Conservation (phyloP, 2,113 vertebrate genomes). For the Hippocampus abdominalis region DNA sequence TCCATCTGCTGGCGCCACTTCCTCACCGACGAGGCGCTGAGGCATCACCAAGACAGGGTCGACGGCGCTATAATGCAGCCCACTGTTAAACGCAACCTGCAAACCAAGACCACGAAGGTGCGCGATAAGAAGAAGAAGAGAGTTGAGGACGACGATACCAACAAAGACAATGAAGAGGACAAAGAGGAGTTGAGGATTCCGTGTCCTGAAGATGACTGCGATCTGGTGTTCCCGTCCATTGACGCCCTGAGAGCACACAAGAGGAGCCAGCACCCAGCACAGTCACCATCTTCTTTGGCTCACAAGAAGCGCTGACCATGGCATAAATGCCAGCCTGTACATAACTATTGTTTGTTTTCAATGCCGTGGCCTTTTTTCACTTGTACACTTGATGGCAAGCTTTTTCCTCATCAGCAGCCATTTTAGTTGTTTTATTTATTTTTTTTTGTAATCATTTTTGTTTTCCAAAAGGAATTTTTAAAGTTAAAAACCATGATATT, state of each 20-base stretch:
- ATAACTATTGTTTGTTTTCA: neutral
- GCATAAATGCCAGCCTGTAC: neutral
- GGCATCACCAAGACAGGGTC: constrained; percentile 64
- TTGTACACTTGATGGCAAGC: neutral
- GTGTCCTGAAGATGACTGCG: constrained; percentile 63
- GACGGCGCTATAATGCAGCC: constrained; percentile 22
- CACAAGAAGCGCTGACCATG: neutral
- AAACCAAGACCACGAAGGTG: constrained; percentile 44
- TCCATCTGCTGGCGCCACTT: constrained; percentile 65
- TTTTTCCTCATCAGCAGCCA: neutral
- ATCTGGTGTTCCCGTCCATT: constrained; percentile 60
- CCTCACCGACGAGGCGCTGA: constrained; percentile 62
- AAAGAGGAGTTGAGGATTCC: constrained; percentile 56
- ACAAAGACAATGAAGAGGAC: constrained; percentile 7
- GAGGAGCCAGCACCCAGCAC: constrained; percentile 47
- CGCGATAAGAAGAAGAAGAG: constrained; percentile 13
- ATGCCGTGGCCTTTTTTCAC: neutral
- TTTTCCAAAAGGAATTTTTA: neutral
- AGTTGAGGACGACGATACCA: constrained; percentile 14
- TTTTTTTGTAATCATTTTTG: neutral
- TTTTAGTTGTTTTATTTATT: neutral
- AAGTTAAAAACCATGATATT: neutral
- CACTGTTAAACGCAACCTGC: constrained; percentile 47
- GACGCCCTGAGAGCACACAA: constrained; percentile 66
- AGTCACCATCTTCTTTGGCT: neutral